Evolutionary conservation across 2,797 vertebrate species (phyloP), one percentile per base, ranked within the genome.

Genomic region (Pipistrellus nathusii): DNA sequence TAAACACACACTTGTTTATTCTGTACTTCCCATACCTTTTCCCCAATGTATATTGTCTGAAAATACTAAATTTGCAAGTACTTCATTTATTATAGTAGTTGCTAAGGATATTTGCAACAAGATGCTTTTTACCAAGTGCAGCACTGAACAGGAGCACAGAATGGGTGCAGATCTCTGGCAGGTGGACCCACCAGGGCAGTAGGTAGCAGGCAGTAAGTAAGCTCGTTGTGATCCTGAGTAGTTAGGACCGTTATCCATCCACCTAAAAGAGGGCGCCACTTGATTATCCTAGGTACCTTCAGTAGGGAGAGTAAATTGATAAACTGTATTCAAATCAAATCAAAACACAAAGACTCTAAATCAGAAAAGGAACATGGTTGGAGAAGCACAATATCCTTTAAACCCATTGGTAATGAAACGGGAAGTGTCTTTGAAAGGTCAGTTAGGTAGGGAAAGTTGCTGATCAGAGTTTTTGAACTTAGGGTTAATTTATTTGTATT

Each of bases 351-450:
- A 88, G 46, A 41, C 35, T 87, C n/a, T 41, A n/a, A n/a, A 80
- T 72, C 41, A 78, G 30, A 77, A 44, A 6, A 64, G 48, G 6
- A 6, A n/a, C 55, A 21, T 57, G 9, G 23, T 59, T 35, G n/a
- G 48, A 15, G 48, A 30, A 41, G 59, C 14, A 18, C 20, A 75
- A 1, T 64, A 3, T 38, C 20, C 20, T 90, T 64, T 17, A 30
- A 88, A 27, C 46, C 59, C 53, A 2, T 89, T 75, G 71, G n/a
- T 55, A 48, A 30, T 76, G 64, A 94, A 75, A 64, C 84, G 68
- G 55, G 38, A 85, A 46, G 20, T 77, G 15, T 76, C 46, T 72
- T 87, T 92, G 64, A 83, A 80, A 88, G 20, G 64, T 94, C 8
- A 10, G 12, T 64, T 30, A 90, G 35, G 30, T 44, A 46, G 53